phyloP scores from a whole-genome alignment of 2,113 vertebrate genomes.

The Eretmochelys imbricata region DNA sequence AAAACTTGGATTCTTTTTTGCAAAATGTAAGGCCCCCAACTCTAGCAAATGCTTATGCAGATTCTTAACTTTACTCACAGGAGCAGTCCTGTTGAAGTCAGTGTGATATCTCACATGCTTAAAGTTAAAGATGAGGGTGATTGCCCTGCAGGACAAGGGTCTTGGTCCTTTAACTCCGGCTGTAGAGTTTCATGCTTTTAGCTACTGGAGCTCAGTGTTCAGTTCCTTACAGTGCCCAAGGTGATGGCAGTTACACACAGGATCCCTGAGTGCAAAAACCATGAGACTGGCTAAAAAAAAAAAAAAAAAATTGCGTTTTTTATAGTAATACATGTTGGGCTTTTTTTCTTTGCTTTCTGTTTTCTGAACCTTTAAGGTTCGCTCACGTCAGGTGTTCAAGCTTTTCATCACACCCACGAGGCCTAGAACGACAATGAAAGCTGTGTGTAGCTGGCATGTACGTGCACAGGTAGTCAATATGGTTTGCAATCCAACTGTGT shows the following conservation, averaged over 20 bases:
- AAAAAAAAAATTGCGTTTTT: background rate
- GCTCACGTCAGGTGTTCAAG: background rate
- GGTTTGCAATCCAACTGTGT: background rate
- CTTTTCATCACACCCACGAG: background rate
- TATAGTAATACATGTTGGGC: background rate
- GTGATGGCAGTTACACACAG: background rate
- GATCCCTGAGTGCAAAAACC: background rate
- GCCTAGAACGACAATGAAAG: fast-evolving
- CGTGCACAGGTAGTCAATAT: fast-evolving
- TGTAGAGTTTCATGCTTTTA: background rate
- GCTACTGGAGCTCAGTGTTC: background rate
- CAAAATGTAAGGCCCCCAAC: background rate
- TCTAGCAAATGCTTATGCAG: background rate
- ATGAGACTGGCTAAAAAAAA: background rate
- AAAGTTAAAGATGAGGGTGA: background rate
- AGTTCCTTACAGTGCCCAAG: background rate
- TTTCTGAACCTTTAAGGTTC: background rate
- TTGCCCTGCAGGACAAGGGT: background rate
- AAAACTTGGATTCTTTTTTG: background rate
- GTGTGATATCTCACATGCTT: background rate
- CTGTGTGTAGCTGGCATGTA: fast-evolving
- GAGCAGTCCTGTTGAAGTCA: background rate
- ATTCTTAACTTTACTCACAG: background rate
- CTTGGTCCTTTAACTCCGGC: background rate
- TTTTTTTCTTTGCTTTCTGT: background rate